A percentile compares a stretch with the other conserved stretches of the same genome.
Conservation (phyloP, 2,888 invertebrate species). For the Ichneumoninae sp. region DNA sequence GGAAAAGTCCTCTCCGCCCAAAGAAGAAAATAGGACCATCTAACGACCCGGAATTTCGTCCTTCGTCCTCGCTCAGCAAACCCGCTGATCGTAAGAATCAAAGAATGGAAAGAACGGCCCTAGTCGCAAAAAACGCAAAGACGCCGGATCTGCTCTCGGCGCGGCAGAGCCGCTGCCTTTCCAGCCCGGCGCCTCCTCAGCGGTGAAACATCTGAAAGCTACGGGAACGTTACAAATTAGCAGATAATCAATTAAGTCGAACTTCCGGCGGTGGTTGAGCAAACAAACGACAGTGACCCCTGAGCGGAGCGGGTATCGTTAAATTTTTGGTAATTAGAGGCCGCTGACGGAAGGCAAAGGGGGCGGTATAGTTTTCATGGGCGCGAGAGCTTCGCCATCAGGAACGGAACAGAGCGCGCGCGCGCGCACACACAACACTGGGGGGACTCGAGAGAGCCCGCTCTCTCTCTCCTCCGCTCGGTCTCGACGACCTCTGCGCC, state of each 20-base stretch:
- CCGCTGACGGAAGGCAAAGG: constrained; percentile 69
- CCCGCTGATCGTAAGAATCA: neutral
- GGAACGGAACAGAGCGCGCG: neutral
- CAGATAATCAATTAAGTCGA: constrained; percentile 80
- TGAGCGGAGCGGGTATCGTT: constrained; percentile 70
- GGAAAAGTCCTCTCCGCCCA: constrained; percentile 22
- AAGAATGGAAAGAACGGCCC: neutral
- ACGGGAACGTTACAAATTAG: constrained; percentile 79
- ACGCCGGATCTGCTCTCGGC: neutral
- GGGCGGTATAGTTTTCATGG: constrained; percentile 68
- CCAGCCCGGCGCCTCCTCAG: neutral
- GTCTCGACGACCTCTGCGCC: neutral
- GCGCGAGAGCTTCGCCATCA: constrained; percentile 34
- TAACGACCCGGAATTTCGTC: neutral
- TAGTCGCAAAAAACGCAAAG: constrained; percentile 12
- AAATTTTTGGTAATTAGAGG: constrained; percentile 81
- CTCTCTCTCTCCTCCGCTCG: neutral
- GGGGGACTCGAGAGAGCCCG: neutral
- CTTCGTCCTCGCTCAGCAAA: too few relatives aligned
- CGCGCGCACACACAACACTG: neutral
- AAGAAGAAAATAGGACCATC: neutral
- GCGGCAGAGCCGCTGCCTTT: neutral
- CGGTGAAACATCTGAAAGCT: constrained; percentile 60
- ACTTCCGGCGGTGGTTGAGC: constrained; percentile 78
- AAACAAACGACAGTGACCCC: constrained; percentile 77